These are phyloP conservation scores for Drosophila testacea DNA, from an alignment of 2,888 invertebrate genomes.

Conservation along the genomic window DNA sequence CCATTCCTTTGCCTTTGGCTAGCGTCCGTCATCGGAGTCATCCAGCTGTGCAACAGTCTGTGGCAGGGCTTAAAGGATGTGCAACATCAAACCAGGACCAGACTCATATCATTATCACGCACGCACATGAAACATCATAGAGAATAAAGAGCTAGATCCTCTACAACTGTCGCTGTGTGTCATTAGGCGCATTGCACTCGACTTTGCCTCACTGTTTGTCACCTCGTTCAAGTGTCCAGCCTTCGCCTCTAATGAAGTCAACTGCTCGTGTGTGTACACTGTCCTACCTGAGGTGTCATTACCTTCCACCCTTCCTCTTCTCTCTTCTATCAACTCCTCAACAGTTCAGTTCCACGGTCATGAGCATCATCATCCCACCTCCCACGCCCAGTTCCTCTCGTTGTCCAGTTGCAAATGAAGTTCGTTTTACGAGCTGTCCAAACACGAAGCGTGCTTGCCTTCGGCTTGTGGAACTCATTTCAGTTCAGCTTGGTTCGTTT, in stretches of 20 bases:
- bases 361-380: conserved; percentile 37
- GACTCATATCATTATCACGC: conserved; percentile 70
- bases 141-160: conserved; percentile 9
- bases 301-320: conserved; percentile 9
- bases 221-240: conserved; percentile 68
- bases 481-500: conserved; percentile 22
- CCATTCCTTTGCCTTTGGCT: background rate
- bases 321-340: conserved; percentile 14
- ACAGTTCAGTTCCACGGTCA: conserved; percentile 43
- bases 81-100: conserved; percentile 45
- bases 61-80: conserved; percentile 58
- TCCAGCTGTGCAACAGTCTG: conserved; percentile 38
- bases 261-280: conserved; percentile 45
- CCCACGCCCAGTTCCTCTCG: conserved; percentile 1
- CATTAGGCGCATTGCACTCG: conserved; percentile 69
- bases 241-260: conserved; percentile 73
- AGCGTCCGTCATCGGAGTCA: conserved; percentile 22
- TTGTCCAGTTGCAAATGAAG: conserved; percentile 33
- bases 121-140: conserved; percentile 37
- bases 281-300: conserved; percentile 51
- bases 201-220: conserved; percentile 57
- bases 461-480: conserved; percentile 55
- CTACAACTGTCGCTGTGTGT: conserved; percentile 44
- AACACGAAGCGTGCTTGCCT: conserved; percentile 21
- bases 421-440: conserved; percentile 41